Evolutionary conservation across 1,140 invertebrate species (phyloP), one percentile per base, ranked within the genome.

Genomic region (Drosophila parabipectinata): DNA sequence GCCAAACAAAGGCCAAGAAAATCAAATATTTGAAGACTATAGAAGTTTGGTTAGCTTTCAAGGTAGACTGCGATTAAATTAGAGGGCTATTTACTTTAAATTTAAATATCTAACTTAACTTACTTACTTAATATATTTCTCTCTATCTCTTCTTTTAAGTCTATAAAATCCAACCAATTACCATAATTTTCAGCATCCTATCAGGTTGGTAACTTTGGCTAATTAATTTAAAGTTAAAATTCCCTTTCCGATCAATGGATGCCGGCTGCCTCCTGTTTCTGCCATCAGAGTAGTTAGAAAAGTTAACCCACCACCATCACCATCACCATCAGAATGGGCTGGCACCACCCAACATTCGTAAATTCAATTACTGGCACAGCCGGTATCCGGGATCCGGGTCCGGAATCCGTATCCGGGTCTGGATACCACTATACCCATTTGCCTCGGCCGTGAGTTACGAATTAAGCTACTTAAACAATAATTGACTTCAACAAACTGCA

Each of bases 391-490:
- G n/a, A 14, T 44, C 34, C 34, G 10, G 10, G 41, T 4, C 14
- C 34, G 3, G 34, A 37, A 37, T n/a, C 34, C 9, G 34, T 10
- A 37, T 18, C 52, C 64, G 61, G 47, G 53, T 67, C 63, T 32
- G 18, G 26, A 48, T 26, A 48, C 34, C 18, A 12, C 30, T 12
- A 28, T 39, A 51, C 5, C 56, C 57, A 34, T 45, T 51, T 44
- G 1, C 56, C 21, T 26, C 26, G 62, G 56, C 48, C 72, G 50
- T 67, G 67, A 71, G 63, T 53, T 61, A 57, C 72, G 71, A 79
- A 85, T 85, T 82, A 85, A 85, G 82, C 78, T 87, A 82, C 82
- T 85, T 82, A 75, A 80, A 78, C 78, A 85, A 85, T 85, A 85
- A 85, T 85, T 85, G 82, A 87, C 78, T 85, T 85, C 32, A 87